Percentiles rank a stretch among this genome's conserved stretches.
Evolutionary conservation across 2,888 invertebrate species (phyloP).

Genomic region (Eristalis intricaria): DNA sequence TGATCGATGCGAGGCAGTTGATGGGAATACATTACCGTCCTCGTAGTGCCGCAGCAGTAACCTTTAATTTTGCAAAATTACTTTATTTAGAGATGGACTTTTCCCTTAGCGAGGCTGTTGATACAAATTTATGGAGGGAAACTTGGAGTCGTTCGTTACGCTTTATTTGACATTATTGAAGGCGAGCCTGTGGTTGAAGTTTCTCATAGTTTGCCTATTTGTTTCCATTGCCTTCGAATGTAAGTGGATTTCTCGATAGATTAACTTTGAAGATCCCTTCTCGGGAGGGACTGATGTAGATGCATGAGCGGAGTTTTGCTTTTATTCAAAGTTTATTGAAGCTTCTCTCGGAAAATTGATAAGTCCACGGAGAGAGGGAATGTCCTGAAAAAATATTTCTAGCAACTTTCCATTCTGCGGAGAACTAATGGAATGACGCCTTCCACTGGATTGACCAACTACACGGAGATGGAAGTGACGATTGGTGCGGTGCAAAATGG

Average conservation of each 20-base stretch:
- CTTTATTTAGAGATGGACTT: background rate
- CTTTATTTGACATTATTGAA: background rate
- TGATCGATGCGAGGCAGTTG: constrained; percentile 19
- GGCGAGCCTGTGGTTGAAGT: background rate
- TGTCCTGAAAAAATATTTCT: too few relatives aligned
- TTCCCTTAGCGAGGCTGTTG: background rate
- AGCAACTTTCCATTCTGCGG: too few relatives aligned
- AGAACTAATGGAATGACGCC: too few relatives aligned
- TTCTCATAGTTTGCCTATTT: background rate
- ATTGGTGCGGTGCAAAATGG: too few relatives aligned
- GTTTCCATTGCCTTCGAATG: background rate
- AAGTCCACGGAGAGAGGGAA: too few relatives aligned
- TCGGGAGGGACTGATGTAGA: too few relatives aligned
- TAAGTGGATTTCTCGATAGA: background rate
- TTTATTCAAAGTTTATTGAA: too few relatives aligned
- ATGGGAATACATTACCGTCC: constrained; percentile 31
- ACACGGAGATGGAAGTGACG: too few relatives aligned
- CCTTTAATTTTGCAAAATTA: constrained; percentile 9
- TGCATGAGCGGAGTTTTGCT: too few relatives aligned
- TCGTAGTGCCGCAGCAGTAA: background rate
- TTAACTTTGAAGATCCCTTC: background rate
- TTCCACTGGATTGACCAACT: too few relatives aligned
- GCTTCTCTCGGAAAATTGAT: too few relatives aligned
- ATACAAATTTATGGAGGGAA: background rate
- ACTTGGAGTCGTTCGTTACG: background rate